Conservation (phyloP, 2,113 vertebrate genomes). For the Athene cunicularia region DNA sequence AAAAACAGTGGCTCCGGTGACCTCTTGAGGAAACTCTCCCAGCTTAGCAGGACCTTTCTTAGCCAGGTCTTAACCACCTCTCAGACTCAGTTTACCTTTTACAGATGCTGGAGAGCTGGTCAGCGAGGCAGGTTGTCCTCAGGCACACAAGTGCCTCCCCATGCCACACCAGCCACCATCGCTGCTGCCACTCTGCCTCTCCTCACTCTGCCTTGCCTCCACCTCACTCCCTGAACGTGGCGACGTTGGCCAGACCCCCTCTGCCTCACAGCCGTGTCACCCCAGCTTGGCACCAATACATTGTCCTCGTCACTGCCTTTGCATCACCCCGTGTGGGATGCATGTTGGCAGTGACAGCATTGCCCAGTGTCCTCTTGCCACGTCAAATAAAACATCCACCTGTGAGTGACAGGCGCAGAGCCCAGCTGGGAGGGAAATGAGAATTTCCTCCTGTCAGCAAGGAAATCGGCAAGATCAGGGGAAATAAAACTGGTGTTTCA, state of each 20-base stretch:
- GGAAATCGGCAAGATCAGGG: not conserved
- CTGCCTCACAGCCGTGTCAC: not conserved
- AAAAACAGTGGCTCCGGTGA: not conserved
- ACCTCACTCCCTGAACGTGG: not conserved
- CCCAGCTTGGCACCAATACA: rapidly evolving
- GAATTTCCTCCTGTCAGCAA: rapidly evolving
- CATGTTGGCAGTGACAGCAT: not conserved
- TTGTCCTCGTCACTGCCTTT: not conserved
- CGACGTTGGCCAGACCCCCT: not conserved
- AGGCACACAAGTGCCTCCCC: not conserved
- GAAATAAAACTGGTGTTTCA: not conserved
- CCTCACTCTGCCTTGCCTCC: not conserved
- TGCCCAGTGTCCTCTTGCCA: not conserved
- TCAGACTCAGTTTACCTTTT: not conserved
- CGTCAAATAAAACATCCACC: not conserved
- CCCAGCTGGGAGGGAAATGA: too few relatives aligned
- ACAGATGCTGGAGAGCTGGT: not conserved
- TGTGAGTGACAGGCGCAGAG: rapidly evolving
- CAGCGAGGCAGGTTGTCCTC: not conserved
- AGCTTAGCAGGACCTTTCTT: not conserved
- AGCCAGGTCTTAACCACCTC: not conserved
- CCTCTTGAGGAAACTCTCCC: not conserved
- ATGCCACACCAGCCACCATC: not conserved
- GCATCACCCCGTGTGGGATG: too few relatives aligned
- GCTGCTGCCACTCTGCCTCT: not conserved